Conservation (phyloP, 2,888 invertebrate species). For the Apotomis betuletana region DNA sequence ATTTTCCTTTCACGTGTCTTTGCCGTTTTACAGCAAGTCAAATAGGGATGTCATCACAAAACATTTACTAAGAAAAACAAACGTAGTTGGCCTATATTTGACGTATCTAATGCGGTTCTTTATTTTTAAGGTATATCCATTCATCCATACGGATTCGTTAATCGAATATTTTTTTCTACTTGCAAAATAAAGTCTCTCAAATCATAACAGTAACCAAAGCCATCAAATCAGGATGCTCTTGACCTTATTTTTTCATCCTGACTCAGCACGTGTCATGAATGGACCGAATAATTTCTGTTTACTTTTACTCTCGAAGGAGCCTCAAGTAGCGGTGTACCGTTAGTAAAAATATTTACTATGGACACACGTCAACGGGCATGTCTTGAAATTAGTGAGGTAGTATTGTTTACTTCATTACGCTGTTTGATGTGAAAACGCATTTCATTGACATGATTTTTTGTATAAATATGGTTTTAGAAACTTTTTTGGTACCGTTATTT, state of each 20-base stretch:
- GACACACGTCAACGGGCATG: constrained; percentile 64
- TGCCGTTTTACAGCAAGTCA: too few species aligned
- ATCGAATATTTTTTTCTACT: too few species aligned
- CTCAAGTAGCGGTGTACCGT: constrained; percentile 66
- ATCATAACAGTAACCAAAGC: neutral
- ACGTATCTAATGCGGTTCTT: too few species aligned
- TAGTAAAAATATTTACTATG: constrained; percentile 67
- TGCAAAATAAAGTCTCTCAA: neutral
- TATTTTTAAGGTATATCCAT: too few species aligned
- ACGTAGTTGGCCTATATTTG: too few species aligned
- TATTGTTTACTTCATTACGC: constrained; percentile 48
- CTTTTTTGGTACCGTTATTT: constrained; percentile 14
- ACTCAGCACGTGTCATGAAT: constrained; percentile 66
- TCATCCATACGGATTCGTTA: too few species aligned
- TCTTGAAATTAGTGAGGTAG: constrained; percentile 55
- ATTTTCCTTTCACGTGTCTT: too few species aligned
- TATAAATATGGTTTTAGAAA: constrained; percentile 31
- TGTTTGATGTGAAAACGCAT: constrained; percentile 37
- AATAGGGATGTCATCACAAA: too few species aligned
- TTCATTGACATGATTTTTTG: constrained; percentile 43
- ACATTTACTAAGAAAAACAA: too few species aligned
- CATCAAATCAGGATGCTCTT: constrained; percentile 40
- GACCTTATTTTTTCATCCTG: constrained; percentile 54
- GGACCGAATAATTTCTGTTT: constrained; percentile 78
- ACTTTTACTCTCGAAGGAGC: constrained; percentile 74